Evolutionary conservation across 2,888 invertebrate genomes (phyloP).

Genomic region (Alviniconcha strummeri): DNA sequence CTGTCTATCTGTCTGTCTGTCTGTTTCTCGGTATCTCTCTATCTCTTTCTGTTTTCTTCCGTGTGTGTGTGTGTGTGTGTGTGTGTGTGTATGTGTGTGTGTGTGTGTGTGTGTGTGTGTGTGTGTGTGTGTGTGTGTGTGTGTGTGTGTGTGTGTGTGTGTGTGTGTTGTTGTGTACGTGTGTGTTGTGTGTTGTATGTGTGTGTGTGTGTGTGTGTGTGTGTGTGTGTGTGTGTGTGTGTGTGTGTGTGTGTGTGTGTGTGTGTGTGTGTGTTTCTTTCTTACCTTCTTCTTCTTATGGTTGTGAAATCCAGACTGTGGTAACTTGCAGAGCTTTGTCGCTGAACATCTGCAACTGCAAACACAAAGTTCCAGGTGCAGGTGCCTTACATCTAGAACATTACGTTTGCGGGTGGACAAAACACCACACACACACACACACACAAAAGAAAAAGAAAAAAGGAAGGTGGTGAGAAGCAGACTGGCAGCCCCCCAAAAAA

Average conservation of each 20-base stretch:
- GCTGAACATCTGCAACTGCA: too few species aligned
- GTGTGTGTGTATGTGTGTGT: neutral
- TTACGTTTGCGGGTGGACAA: neutral
- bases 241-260: neutral
- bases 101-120: neutral
- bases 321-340: too few species aligned
- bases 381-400: neutral
- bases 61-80: neutral
- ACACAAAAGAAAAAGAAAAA: too few species aligned
- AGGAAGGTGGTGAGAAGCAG: too few species aligned
- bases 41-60: neutral
- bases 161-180: neutral
- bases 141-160: neutral
- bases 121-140: constrained; percentile 5
- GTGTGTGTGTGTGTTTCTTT: neutral
- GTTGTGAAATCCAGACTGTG: too few species aligned
- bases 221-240: neutral
- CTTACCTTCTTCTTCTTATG: neutral
- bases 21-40: too few species aligned
- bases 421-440: too few species aligned
- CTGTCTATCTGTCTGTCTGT: too few species aligned
- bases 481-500: too few species aligned
- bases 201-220: neutral
- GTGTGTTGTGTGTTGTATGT: too few species aligned
- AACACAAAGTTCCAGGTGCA: too few species aligned